A percentile compares a stretch with the other conserved stretches of the same genome.
phyloP scores from a whole-genome alignment of 2,888 invertebrate species.

The Margaritifera margaritifera region DNA sequence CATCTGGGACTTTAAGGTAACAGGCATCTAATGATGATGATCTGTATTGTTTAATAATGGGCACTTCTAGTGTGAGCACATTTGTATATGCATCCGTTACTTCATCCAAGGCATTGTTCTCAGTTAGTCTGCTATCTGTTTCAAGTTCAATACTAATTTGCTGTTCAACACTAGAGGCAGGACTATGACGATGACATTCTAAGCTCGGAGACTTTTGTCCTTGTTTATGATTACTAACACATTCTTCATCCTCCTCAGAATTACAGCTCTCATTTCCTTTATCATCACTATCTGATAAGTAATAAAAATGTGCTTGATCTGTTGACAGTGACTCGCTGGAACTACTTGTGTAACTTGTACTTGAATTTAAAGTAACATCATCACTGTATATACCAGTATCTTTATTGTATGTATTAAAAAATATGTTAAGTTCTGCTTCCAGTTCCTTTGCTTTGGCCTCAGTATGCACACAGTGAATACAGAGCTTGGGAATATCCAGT shows the following conservation, averaged over 20 bases:
- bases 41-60: constrained; percentile 58
- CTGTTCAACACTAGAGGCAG: too few species aligned
- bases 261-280: constrained; percentile 35
- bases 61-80: constrained; percentile 63
- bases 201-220: background rate
- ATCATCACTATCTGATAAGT: constrained; percentile 36
- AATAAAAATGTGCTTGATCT: constrained; percentile 39
- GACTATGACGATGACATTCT: too few species aligned
- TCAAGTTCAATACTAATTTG: background rate
- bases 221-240: too few species aligned
- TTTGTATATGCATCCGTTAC: constrained; percentile 39
- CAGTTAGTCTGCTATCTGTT: background rate
- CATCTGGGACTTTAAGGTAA: constrained; percentile 26
- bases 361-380: constrained; percentile 32
- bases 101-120: constrained; percentile 4
- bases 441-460: constrained; percentile 52
- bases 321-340: constrained; percentile 31
- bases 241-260: constrained; percentile 21
- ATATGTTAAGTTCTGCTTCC: constrained; percentile 21
- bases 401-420: constrained; percentile 23
- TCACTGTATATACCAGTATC: constrained; percentile 28
- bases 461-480: constrained; percentile 67
- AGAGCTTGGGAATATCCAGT: constrained; percentile 66
- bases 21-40: constrained; percentile 66
- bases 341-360: constrained; percentile 42